Base-by-base conservation (phyloP, 2,888 invertebrate genomes). In the Drosophila basisetae region DNA sequence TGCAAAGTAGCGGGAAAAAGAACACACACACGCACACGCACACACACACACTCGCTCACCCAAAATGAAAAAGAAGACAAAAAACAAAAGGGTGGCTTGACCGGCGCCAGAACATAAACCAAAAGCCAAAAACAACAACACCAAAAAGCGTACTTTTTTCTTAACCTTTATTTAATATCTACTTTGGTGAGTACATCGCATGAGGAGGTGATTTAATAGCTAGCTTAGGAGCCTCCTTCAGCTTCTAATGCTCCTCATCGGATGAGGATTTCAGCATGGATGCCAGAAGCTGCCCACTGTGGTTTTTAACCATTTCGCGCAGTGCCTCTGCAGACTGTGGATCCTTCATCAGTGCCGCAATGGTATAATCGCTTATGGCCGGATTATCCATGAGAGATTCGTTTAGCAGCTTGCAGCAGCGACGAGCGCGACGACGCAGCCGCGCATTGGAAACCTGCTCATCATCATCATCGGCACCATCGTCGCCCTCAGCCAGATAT, bases 401-500 rank as follows among this genome's bases (percentile, higher is more conserved):
- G 31, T 73, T 73, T 56, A 85, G 64, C 18, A 70, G 28, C 18
- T 71, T 73, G 7, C 52, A 33, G 28, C 50, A 55, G 2, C 55
- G 68, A 10, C 70, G 68, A 13, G 37, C 33, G 33, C 72, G 65
- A 4, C 66, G 83, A 0, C 49, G 69, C 4, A 54, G 11, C 0
- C 59, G 50, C 0, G 18, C 50, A 4, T 68, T 63, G 1, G 66
- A 63, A 2, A 73, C 73, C 0, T 80, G 76, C 33, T 78, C 76
- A 3, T 79, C 78, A 2, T 80, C 77, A 2, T 80, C 77, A 2
- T 76, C 81, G 25, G 67, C 79, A 0, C 69, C 75, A 1, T 43
- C 78, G 6, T 9, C 56, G 16, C 97, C 98, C 75, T 96, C 97
- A 89, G 98, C 95, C 84, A 99, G 95, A 94, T 99, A 99, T 94